Evolutionary conservation across 2,797 vertebrate genomes (phyloP), one percentile per base, ranked within the genome.

Genomic region (Sphenodon punctatus): DNA sequence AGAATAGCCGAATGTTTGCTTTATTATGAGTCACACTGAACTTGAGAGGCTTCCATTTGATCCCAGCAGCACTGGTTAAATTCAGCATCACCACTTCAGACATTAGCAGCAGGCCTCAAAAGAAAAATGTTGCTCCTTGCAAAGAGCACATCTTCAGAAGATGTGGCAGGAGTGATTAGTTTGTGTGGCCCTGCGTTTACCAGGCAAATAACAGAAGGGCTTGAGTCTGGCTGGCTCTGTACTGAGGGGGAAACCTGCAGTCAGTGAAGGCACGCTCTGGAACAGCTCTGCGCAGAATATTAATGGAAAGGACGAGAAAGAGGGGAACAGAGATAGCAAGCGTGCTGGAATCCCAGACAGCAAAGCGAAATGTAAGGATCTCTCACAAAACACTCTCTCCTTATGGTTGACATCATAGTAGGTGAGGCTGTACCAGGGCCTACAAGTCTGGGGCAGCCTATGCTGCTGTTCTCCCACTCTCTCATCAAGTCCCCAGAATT

Each of bases 1-100:
- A 53, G 45, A 82, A 76, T 2, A 82, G 42, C 41, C 55, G 45
- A 76, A 10, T 51, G 85, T 66, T 83, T 81, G 73, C 67, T 84
- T 68, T 75, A 59, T 60, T 1, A 3, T 67, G 49, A 78, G 66
- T 84, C 79, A 79, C 30, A 41, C 71, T 69, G 55, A 71, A 82
- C 4, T 20, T 53, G 74, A 79, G 72, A 66, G 71, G 53, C 45
- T 75, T 80, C 43, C 48, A 43, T 16, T 42, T n/a, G 41, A 56
- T 69, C 22, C 49, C 14, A 15, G 30, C 27, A 69, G 59, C 22
- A 22, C 10, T 45, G 56, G 39, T 39, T 46, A 34, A 30, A 30
- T 38, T 51, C 78, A 75, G 41, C 67, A 61, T 32, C 48, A 8
- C 25, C 9, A 41, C 34, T 72, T 23, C 32, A 58, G 58, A 36